phyloP scores from a whole-genome alignment of 2,113 vertebrate species.

The Sceloporus tristichus region DNA sequence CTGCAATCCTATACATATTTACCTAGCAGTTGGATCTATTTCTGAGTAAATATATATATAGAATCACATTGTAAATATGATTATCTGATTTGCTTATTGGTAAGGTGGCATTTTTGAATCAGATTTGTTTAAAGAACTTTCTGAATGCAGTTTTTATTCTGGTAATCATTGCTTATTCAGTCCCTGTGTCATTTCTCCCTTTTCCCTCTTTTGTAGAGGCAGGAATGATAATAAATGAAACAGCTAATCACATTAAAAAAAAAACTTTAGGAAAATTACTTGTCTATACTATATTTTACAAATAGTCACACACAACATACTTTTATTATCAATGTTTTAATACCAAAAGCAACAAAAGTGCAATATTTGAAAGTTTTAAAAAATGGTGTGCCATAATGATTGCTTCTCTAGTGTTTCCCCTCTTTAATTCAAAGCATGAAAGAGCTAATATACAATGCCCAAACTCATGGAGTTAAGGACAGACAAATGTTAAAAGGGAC shows the following conservation, averaged over 20 bases:
- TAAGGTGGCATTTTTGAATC: slow-evolving; percentile 66
- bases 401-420: slow-evolving; percentile 62
- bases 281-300: slow-evolving; percentile 71
- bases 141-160: slow-evolving; percentile 76
- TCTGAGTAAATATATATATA: neutral
- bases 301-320: slow-evolving; percentile 73
- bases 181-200: slow-evolving; percentile 70
- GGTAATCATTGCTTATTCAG: slow-evolving; percentile 83
- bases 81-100: slow-evolving; percentile 78
- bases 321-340: slow-evolving; percentile 72
- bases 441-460: slow-evolving; percentile 64
- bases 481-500: slow-evolving; percentile 37
- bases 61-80: slow-evolving; percentile 61
- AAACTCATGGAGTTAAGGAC: slow-evolving; percentile 35
- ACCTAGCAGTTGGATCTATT: neutral
- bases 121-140: slow-evolving; percentile 77
- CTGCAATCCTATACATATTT: neutral
- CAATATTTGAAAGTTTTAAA: slow-evolving; percentile 65
- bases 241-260: slow-evolving; percentile 75
- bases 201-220: slow-evolving; percentile 74
- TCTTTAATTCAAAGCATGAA: slow-evolving; percentile 35
- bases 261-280: slow-evolving; percentile 70
- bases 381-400: slow-evolving; percentile 58
- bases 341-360: slow-evolving; percentile 65
- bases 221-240: slow-evolving; percentile 79